These are phyloP conservation scores for Ctenicera cuprea DNA, from an alignment of 2,888 invertebrate genomes.

Conservation along the genomic window DNA sequence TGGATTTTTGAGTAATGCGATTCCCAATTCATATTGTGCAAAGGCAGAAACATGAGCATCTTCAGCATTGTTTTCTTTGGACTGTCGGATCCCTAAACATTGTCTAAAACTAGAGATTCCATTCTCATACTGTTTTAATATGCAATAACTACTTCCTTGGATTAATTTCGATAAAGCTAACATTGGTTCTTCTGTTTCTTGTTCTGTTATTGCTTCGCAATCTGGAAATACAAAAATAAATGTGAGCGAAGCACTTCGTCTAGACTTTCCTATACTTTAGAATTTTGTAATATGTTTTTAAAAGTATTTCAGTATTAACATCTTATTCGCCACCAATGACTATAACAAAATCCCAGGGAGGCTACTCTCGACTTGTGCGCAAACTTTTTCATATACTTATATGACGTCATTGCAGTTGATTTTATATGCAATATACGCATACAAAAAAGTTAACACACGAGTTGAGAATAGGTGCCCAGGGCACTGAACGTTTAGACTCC, in stretches of 20 bases:
- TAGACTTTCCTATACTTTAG: too few species aligned
- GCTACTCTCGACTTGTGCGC: too few species aligned
- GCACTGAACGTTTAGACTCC: too few species aligned
- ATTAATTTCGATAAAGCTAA: slow-evolving; percentile 74
- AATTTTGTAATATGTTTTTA: too few species aligned
- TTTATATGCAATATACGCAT: too few species aligned
- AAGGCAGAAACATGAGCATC: slow-evolving; percentile 79
- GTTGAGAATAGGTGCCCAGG: too few species aligned
- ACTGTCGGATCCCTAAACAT: slow-evolving; percentile 67
- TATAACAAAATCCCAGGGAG: too few species aligned
- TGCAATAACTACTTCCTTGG: slow-evolving; percentile 73
- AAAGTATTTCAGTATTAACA: too few species aligned
- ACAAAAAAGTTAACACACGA: too few species aligned
- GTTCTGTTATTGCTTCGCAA: slow-evolving; percentile 61
- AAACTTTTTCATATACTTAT: too few species aligned
- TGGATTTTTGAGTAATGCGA: slow-evolving; percentile 71
- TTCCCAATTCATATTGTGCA: slow-evolving; percentile 79
- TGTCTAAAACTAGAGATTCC: slow-evolving; percentile 69
- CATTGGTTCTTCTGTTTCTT: slow-evolving; percentile 74
- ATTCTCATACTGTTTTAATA: slow-evolving; percentile 69
- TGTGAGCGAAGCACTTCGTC: not conserved
- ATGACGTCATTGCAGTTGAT: too few species aligned
- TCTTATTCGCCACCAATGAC: too few species aligned
- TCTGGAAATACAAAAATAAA: slow-evolving; percentile 62
- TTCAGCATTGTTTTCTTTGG: slow-evolving; percentile 61